Percentiles rank a stretch among this genome's conserved stretches.
Evolutionary conservation across 2,797 vertebrate species (phyloP).

Genomic region (Leucoraja ocellata): DNA sequence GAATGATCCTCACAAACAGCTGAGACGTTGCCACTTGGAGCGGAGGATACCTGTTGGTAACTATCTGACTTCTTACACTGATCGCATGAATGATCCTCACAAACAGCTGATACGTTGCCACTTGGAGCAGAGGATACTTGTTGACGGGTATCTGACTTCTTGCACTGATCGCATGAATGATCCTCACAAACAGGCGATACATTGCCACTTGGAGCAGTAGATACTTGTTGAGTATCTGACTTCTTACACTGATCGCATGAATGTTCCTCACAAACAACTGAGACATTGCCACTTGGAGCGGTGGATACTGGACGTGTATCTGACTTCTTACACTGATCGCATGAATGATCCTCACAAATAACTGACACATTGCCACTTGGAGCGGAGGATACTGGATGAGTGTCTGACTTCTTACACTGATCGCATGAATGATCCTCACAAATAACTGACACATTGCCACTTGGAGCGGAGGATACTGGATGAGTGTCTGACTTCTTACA

Average conservation of each 20-base stretch:
- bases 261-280: neutral
- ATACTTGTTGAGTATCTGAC: neutral
- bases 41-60: neutral
- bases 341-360: no score
- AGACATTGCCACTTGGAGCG: neutral
- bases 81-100: constrained; percentile 7
- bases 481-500: no score
- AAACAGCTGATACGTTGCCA: neutral
- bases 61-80: no score
- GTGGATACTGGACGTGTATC: neutral
- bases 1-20: neutral
- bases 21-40: neutral
- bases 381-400: no score
- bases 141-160: neutral
- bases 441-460: no score
- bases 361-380: no score
- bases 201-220: neutral
- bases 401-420: no score
- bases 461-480: no score
- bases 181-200: neutral
- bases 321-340: neutral
- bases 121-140: neutral
- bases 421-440: no score
- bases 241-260: constrained; percentile 14
- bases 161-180: constrained; percentile 16